Percentiles rank a stretch among this genome's conserved stretches.
These are phyloP conservation scores for Malurus leucopterus DNA, from an alignment of 2,797 vertebrate species.

Conservation along the genomic window DNA sequence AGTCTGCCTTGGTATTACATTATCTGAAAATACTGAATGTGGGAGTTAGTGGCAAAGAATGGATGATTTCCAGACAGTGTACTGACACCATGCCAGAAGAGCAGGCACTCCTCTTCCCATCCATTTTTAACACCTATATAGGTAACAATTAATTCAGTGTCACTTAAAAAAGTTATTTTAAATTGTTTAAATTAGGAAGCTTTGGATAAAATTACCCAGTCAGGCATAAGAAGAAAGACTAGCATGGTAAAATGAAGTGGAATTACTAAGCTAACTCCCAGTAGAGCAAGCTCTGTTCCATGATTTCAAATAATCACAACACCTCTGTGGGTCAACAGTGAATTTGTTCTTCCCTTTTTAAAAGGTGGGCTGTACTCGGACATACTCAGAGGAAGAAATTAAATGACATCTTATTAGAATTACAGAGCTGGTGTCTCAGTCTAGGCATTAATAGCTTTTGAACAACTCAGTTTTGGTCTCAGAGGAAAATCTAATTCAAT, in stretches of 20 bases:
- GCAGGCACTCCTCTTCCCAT: neutral
- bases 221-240: neutral
- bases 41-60: neutral
- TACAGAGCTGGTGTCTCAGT: neutral
- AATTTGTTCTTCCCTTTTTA: neutral
- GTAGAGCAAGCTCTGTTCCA: neutral
- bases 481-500: neutral
- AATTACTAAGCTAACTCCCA: neutral
- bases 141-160: neutral
- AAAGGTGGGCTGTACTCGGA: neutral
- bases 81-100: neutral
- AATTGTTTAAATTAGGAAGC: neutral
- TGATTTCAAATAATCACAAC: neutral
- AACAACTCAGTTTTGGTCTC: neutral
- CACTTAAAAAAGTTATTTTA: neutral
- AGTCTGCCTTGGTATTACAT: neutral
- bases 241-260: neutral
- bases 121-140: neutral
- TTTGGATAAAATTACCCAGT: neutral
- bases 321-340: neutral
- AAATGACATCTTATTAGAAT: neutral
- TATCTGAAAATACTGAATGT: neutral
- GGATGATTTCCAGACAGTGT: neutral
- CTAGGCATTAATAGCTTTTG: neutral
- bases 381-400: neutral